Evolutionary conservation across 2,888 invertebrate genomes (phyloP), one percentile per base, ranked within the genome.

Genomic region (Leucophenga montana): DNA sequence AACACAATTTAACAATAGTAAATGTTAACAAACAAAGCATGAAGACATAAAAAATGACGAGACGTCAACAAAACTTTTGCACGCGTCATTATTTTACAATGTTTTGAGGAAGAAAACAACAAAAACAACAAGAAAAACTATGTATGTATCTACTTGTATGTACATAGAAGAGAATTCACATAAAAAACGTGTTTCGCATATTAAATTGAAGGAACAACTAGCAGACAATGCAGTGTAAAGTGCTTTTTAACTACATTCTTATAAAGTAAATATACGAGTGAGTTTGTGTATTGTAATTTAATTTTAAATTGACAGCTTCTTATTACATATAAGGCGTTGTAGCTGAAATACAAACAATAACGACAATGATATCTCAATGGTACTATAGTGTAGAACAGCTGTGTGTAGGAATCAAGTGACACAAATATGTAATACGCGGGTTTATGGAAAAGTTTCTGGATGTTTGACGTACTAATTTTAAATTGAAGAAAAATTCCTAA

Each of bases 161-260:
- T 9, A 33, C 9, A 5, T 33, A 13, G 33, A 39, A 54, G 64
- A 11, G 65, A n/a, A 8, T 46, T 6, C 16, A 20, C 39, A 59
- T 33, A 39, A 33, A 70, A 80, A 66, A 67, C 78, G 80, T 80
- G 79, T 74, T 73, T 67, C 77, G 79, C 79, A 80, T 80, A 72
- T 80, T 73, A 72, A 82, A 73, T 82, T 76, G 73, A 71, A 69
- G 71, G 67, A 70, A n/a, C 57, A 75, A 73, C 71, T 69, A 79
- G 70, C 77, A 72, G 68, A 39, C 11, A 16, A 11, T 59, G 33
- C 39, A 39, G 39, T 39, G 39, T 8, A 39, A 39, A 39, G 39
- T 39, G 39, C 8, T 39, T 39, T 39, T 39, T 39, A 39, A 39
- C 39, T 39, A 39, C 39, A 11, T 39, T n/a, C 67, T 65, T 66